A percentile compares a stretch with the other conserved stretches of the same genome.
Evolutionary conservation across 2,888 invertebrate species (phyloP).

Genomic region (Biston betularia): DNA sequence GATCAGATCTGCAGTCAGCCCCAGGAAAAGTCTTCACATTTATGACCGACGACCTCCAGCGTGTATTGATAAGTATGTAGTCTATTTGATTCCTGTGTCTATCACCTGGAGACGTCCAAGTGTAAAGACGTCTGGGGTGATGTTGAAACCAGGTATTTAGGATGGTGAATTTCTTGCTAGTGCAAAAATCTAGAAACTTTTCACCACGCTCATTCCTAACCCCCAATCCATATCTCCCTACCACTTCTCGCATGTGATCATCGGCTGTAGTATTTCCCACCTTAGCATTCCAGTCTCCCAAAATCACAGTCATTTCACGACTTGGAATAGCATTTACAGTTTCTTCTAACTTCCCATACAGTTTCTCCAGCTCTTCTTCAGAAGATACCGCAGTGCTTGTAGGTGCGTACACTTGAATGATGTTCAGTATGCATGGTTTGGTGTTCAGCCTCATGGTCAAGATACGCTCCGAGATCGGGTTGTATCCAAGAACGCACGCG

Average conservation of each 20-base stretch:
- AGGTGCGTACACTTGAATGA: slow-evolving; percentile 2
- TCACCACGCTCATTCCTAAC: neutral
- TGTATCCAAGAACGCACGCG: slow-evolving; percentile 26
- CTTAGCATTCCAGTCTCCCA: neutral
- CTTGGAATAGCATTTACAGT: neutral
- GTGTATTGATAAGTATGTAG: neutral
- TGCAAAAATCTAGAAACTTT: neutral
- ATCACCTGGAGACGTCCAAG: neutral
- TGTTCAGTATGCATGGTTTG: neutral
- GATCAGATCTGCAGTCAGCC: neutral
- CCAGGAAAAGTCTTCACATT: neutral
- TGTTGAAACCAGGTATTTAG: neutral
- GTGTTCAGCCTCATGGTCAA: neutral
- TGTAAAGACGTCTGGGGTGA: neutral
- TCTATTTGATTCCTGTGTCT: neutral
- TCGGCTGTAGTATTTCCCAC: neutral
- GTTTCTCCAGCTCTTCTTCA: neutral
- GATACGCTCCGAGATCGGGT: slow-evolving; percentile 8
- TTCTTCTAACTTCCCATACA: neutral
- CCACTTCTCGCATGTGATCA: neutral
- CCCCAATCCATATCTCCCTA: neutral
- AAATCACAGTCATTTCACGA: neutral
- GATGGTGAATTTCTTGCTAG: neutral
- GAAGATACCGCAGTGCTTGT: neutral
- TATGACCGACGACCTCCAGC: neutral